phyloP scores from a whole-genome alignment of 92 coral and sea anemone species.

The Scolanthus callimorphus region DNA sequence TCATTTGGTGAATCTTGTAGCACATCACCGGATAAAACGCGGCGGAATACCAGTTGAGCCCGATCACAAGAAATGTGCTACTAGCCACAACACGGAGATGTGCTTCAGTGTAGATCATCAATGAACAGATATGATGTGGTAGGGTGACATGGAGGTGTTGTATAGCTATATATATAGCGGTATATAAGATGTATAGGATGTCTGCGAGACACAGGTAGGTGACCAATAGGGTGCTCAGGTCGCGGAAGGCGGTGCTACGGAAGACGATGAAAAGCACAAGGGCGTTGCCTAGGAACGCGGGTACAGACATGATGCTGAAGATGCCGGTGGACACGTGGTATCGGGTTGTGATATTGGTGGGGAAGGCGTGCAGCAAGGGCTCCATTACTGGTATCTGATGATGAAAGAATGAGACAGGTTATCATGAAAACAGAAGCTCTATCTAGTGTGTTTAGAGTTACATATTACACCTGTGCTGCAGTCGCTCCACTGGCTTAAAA shows the following conservation, averaged over 20 bases:
- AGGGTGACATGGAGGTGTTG: slow-evolving; percentile 4
- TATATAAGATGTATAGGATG: slow-evolving; percentile 12
- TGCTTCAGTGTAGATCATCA: slow-evolving; percentile 5
- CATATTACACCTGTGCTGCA: no score
- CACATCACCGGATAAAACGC: slow-evolving; percentile 19
- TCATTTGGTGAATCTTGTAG: slow-evolving; percentile 23
- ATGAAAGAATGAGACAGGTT: no score
- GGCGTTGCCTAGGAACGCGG: slow-evolving; percentile 35
- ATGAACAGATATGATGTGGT: slow-evolving; percentile 2
- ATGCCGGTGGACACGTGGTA: slow-evolving; percentile 38
- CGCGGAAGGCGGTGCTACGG: slow-evolving; percentile 45
- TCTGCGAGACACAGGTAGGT: slow-evolving; percentile 23
- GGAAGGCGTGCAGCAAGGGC: no score
- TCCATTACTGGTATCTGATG: no score
- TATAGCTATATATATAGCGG: slow-evolving; percentile 1
- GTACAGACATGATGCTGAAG: slow-evolving; percentile 22
- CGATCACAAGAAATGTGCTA: slow-evolving; percentile 12
- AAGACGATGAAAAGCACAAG: slow-evolving; percentile 44
- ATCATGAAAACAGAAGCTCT: no score
- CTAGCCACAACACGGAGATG: slow-evolving; percentile 14
- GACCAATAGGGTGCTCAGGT: slow-evolving; percentile 49
- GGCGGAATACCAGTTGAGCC: slow-evolving; percentile 27
- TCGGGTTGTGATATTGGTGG: no score
- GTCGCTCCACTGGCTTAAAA: no score
- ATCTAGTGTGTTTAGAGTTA: no score